A percentile compares a stretch with the other conserved stretches of the same genome.
Conservation (phyloP, 1,140 invertebrate species). For the Drusus annulatus region DNA sequence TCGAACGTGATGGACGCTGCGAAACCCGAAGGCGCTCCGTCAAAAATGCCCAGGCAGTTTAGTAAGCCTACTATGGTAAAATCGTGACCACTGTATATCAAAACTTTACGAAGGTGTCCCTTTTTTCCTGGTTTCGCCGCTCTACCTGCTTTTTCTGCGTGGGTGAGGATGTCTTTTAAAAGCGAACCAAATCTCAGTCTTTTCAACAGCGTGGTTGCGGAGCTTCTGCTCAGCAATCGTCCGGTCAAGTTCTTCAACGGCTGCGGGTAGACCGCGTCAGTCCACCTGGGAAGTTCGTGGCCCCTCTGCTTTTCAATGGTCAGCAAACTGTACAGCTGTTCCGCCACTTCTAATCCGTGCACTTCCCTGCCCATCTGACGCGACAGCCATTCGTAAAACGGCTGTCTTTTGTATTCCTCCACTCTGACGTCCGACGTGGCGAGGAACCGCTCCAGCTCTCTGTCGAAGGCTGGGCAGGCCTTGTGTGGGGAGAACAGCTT, state of each 20-base stretch:
- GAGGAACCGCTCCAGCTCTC: constrained; percentile 21
- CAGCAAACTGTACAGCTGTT: constrained; percentile 50
- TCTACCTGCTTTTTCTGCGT: constrained; percentile 4
- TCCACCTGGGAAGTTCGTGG: constrained; percentile 54
- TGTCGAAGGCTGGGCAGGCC: constrained; percentile 47
- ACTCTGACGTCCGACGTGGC: not conserved
- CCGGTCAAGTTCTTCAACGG: constrained; percentile 46
- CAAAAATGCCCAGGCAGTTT: constrained; percentile 33
- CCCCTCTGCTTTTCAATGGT: constrained; percentile 49
- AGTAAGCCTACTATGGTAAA: constrained; percentile 47
- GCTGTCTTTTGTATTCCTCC: constrained; percentile 34
- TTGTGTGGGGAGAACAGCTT: constrained; percentile 33
- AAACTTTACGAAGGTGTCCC: not conserved
- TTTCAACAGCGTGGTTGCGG: constrained; percentile 4
- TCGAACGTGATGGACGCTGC: constrained; percentile 49
- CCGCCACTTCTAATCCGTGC: constrained; percentile 1
- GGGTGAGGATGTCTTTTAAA: constrained; percentile 42
- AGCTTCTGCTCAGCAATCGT: constrained; percentile 27
- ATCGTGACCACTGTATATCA: constrained; percentile 52
- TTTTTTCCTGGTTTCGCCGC: not conserved
- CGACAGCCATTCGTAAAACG: constrained; percentile 44
- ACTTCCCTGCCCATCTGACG: constrained; percentile 33
- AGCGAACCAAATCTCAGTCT: constrained; percentile 47
- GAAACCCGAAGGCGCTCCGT: constrained; percentile 44
- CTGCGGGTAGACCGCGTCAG: constrained; percentile 44